phyloP scores from a whole-genome alignment of 2,113 vertebrate genomes.

The Chionomys nivalis region DNA sequence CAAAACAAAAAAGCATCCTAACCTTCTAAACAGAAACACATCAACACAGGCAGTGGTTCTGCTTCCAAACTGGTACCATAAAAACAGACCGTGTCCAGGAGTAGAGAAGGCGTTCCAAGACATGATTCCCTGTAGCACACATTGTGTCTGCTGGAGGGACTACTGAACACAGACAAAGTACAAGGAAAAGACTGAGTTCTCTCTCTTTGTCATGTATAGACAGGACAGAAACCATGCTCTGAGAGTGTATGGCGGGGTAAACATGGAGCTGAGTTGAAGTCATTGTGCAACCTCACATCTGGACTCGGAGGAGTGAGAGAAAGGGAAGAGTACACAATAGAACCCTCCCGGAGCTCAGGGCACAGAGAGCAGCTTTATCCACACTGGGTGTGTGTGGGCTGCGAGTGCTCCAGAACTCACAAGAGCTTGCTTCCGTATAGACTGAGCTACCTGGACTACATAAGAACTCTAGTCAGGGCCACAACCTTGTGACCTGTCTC shows the following conservation, averaged over 20 bases:
- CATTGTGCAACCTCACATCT: constrained; percentile 61
- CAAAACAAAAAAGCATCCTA: constrained; percentile 43
- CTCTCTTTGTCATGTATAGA: neutral
- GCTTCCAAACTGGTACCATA: constrained; percentile 6
- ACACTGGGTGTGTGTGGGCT: constrained; percentile 70
- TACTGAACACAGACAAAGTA: neutral
- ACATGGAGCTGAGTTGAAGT: neutral
- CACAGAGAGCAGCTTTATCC: constrained; percentile 77
- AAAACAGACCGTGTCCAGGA: constrained; percentile 18
- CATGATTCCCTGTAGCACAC: constrained; percentile 14
- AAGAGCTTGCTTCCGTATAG: constrained; percentile 71
- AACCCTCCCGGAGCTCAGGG: constrained; percentile 71
- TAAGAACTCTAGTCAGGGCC: constrained; percentile 63
- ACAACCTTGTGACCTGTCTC: constrained; percentile 66
- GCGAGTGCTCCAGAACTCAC: constrained; percentile 68
- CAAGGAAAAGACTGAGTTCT: constrained; percentile 49
- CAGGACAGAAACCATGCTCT: constrained; percentile 22
- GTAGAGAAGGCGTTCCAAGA: constrained; percentile 39
- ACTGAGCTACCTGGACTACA: constrained; percentile 74
- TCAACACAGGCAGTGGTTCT: neutral
- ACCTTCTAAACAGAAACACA: constrained; percentile 37
- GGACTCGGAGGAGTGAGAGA: constrained; percentile 55
- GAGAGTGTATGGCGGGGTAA: neutral
- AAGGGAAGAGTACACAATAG: constrained; percentile 67
- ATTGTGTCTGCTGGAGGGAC: neutral